Base-by-base conservation (phyloP, 1,140 invertebrate species). In the Macrobrachium nipponense region DNA sequence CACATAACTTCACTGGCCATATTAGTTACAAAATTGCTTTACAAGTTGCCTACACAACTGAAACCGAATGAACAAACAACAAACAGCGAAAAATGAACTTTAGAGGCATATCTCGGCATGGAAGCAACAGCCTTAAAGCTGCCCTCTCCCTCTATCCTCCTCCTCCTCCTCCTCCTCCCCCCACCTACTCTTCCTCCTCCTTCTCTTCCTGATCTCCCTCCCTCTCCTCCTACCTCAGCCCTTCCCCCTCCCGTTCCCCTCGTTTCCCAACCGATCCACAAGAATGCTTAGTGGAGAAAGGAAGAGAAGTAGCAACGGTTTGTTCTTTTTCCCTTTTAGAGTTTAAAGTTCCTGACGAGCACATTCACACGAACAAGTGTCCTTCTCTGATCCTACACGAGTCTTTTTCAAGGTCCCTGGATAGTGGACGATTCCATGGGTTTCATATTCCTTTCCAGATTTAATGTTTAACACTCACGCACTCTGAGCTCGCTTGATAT, bases 301-400 rank as follows among this genome's bases (percentile, higher is more conserved):
- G 77, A 75, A 77, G 75, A 61, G 73, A 84, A 77, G 77, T 75
- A 84, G 77, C 77, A 84, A 84, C 73, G 76, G 77, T 84, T 84
- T 84, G 51, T 51, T 51, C 51, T 51, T 51, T 51, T 51, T 51
- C 51, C 51, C 12, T 51, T 12, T 12, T 51, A 7, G 6, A 23
- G 8, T 64, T n/a, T 20, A 51, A 11, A 70, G 17, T 1, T 18
- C 17, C 66, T n/a, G 68, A 44, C 44, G 51, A 18, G 51, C 66
- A 70, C 44, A 44, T 44, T 44, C 44, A 68, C 80, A 68, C 66
- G 44, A 12, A 3, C 10, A 12, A 66, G 72, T 20, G 51, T 51
- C 51, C 51, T 51, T 51, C 12, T 8, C 51, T 10, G 51, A 51
- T 51, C 51, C 51, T 51, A 51, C 7, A 51, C 3, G 51, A 51